These are phyloP conservation scores for Galerucella pusilla DNA, from an alignment of 2,888 invertebrate species.

Conservation along the genomic window DNA sequence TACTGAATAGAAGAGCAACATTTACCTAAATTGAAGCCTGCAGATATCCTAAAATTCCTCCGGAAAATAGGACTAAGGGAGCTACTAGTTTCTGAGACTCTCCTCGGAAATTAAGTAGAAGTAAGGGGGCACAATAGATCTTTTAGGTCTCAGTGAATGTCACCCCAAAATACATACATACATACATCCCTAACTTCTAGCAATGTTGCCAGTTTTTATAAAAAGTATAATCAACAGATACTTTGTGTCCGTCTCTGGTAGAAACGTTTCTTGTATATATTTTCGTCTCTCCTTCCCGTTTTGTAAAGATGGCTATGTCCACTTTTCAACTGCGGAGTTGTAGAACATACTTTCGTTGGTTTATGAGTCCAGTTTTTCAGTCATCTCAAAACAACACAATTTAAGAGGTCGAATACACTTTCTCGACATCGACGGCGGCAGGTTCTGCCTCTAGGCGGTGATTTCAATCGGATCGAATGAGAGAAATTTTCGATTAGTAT, in stretches of 20 bases:
- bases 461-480: not conserved
- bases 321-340: constrained; percentile 48
- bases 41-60: too few species aligned
- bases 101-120: too few species aligned
- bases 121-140: too few species aligned
- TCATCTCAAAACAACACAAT: constrained; percentile 52
- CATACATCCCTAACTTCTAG: too few species aligned
- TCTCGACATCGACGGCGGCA: constrained; percentile 40
- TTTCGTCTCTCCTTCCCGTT: constrained; percentile 9
- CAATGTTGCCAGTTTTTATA: too few species aligned
- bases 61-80: too few species aligned
- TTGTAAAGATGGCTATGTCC: constrained; percentile 49
- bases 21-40: too few species aligned
- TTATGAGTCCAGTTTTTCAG: constrained; percentile 58
- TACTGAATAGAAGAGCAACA: too few species aligned
- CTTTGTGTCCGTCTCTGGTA: not conserved
- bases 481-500: constrained; percentile 13
- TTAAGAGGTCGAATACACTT: constrained; percentile 59
- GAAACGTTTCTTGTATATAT: constrained; percentile 4
- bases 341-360: constrained; percentile 57
- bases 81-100: too few species aligned
- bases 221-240: too few species aligned
- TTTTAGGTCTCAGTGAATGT: too few species aligned
- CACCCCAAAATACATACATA: too few species aligned
- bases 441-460: constrained; percentile 20